Conservation (phyloP, 1,140 invertebrate genomes). For the Cheumatopsyche charites region DNA sequence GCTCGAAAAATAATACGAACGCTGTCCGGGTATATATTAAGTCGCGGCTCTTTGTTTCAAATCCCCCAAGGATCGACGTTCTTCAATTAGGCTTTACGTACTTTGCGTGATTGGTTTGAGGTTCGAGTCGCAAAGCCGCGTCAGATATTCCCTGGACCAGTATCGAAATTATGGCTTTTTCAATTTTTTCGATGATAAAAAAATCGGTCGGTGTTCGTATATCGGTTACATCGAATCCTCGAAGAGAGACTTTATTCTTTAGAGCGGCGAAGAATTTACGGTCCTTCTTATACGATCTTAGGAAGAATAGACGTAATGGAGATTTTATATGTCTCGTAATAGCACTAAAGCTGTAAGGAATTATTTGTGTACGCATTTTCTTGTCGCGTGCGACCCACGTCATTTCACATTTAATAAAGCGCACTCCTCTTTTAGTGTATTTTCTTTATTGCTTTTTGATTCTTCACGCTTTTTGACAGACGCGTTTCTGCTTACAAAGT, state of each 20-base stretch:
- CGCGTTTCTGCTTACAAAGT: neutral
- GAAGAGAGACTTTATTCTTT: neutral
- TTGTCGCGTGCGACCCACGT: slow-evolving; percentile 24
- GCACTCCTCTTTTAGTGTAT: slow-evolving; percentile 3
- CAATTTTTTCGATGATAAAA: slow-evolving; percentile 9
- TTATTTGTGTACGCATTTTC: slow-evolving; percentile 20
- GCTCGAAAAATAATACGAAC: slow-evolving; percentile 25
- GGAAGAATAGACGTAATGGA: slow-evolving; percentile 28
- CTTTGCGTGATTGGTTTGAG: slow-evolving; percentile 24
- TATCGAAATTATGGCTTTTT: neutral
- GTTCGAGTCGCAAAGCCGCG: slow-evolving; percentile 17
- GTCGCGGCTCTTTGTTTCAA: slow-evolving; percentile 23
- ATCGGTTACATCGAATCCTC: neutral
- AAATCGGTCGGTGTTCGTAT: too few relatives aligned
- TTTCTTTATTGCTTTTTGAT: slow-evolving; percentile 22
- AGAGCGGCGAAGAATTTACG: slow-evolving; percentile 5
- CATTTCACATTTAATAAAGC: slow-evolving; percentile 22
- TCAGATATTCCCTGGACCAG: neutral
- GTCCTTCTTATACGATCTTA: slow-evolving; percentile 21
- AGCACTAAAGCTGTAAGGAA: slow-evolving; percentile 17
- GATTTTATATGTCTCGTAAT: slow-evolving; percentile 25
- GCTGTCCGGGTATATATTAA: slow-evolving; percentile 10
- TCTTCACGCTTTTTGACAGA: slow-evolving; percentile 25
- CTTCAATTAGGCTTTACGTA: slow-evolving; percentile 28
- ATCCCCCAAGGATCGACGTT: slow-evolving; percentile 25